Evolutionary conservation across 2,797 vertebrate species (phyloP), one percentile per base, ranked within the genome.

Genomic region (Phataginus tricuspis): DNA sequence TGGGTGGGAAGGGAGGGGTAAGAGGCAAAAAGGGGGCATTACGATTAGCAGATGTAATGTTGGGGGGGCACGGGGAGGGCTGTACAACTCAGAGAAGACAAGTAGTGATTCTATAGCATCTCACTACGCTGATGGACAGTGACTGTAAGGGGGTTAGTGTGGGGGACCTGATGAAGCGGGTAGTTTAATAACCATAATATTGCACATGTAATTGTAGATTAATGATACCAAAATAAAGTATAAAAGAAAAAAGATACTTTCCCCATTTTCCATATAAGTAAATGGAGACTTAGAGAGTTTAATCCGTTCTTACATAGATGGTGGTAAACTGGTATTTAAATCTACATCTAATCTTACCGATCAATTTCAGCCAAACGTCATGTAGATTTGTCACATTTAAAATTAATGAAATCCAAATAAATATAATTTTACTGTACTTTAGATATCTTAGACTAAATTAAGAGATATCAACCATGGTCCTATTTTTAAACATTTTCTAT

Each of bases 381-480:
- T 31, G 37, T 91, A 53, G 61, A 85, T 72, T 79, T 86, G 61
- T 86, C 61, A 84, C 45, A 80, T 69, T 88, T 53, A 77, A 71
- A 93, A 77, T 85, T 84, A 96, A 88, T 29, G 14, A 74, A 59
- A 19, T 68, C 31, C n/a, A 78, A 59, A 37, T 87, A 87, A 66
- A 51, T 68, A 23, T 93, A 37, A 57, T 80, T 79, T 95, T 82
- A 77, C 29, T 82, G 61, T 77, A 39, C 68, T 88, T 95, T 92
- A 53, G 45, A n/a, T 68, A 29, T n/a, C 12, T 29, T 79, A 57
- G 15, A 4, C 31, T 89, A 91, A 69, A 51, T 69, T 92, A 72
- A 86, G 74, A 91, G 49, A 14, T 9, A 27, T 71, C 55, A 88
- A 31, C 64, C 31, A 49, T 39, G 6, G 31, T 69, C 49, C 79